These are phyloP conservation scores for Ancistrus triradiatus DNA, from an alignment of 2,113 vertebrate species.

Conservation along the genomic window DNA sequence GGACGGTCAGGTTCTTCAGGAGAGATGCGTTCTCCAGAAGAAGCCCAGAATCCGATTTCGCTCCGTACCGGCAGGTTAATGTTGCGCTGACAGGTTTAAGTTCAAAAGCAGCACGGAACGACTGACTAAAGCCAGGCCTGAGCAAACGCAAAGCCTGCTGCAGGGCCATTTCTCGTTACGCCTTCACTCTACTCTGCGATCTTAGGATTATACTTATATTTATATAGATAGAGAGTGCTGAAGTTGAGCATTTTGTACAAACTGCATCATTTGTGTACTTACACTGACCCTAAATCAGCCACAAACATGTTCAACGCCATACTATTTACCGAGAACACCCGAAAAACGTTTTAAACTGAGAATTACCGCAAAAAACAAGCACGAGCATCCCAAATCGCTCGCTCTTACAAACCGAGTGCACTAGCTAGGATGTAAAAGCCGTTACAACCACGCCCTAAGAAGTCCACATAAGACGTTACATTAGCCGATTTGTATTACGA, in stretches of 20 bases:
- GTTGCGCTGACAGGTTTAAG: background rate
- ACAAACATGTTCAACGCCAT: no score
- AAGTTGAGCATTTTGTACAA: no score
- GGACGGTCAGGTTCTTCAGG: slow-evolving; percentile 60
- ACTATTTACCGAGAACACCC: no score
- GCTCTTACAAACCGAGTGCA: background rate
- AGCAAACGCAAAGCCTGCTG: background rate
- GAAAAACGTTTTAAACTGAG: no score
- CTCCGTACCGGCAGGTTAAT: background rate
- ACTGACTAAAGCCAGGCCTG: background rate
- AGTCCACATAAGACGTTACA: background rate
- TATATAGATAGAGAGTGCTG: no score
- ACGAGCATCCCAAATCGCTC: background rate
- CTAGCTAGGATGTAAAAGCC: background rate
- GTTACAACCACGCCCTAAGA: no score
- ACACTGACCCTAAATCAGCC: no score
- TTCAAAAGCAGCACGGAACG: background rate
- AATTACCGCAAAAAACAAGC: no score
- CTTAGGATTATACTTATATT: no score
- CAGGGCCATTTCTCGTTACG: background rate
- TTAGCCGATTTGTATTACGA: background rate
- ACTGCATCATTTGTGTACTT: no score
- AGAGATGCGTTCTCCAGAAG: slow-evolving; percentile 62
- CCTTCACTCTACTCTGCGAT: no score
- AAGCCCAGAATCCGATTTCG: background rate